These are phyloP conservation scores for Rhadinocentrus ornatus DNA, from an alignment of 2,797 vertebrate species.

Conservation along the genomic window DNA sequence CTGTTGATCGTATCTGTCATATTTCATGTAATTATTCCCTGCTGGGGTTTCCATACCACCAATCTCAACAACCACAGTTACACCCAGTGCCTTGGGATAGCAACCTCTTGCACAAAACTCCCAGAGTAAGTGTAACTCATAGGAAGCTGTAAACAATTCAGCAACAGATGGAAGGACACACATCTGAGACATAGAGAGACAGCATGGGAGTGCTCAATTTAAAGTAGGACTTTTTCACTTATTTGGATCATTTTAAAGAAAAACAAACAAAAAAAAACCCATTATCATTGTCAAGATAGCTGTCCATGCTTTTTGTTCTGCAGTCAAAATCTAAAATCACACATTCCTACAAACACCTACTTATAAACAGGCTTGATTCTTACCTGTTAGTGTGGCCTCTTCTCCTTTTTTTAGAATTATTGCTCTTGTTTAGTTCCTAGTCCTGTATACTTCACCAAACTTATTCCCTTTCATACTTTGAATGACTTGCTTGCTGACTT, in stretches of 20 bases:
- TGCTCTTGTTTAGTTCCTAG: neutral
- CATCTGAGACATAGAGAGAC: neutral
- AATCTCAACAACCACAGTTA: conserved; percentile 56
- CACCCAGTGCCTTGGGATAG: conserved; percentile 73
- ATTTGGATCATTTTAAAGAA: neutral
- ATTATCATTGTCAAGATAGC: conserved; percentile 2
- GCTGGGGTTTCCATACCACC: conserved; percentile 51
- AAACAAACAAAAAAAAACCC: neutral
- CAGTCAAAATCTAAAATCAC: conserved; percentile 6
- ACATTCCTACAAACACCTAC: conserved; percentile 20
- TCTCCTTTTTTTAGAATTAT: neutral
- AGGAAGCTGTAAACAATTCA: conserved; percentile 45
- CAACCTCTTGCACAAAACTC: conserved; percentile 55
- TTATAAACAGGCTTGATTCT: conserved; percentile 15
- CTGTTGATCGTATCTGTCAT: conserved; percentile 53
- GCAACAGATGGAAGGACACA: conserved; percentile 14
- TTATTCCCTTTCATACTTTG: conserved; percentile 41
- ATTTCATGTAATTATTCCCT: conserved; percentile 66
- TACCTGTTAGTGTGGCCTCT: conserved; percentile 55
- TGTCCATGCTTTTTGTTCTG: neutral
- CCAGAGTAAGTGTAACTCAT: conserved; percentile 32
- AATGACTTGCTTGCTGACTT: conserved; percentile 37
- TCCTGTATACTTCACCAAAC: neutral
- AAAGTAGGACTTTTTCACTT: neutral
- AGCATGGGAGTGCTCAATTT: neutral